A percentile compares a stretch with the other conserved stretches of the same genome.
These are phyloP conservation scores for Echinarachnius parma DNA, from an alignment of 53 echinoderm and acorn worm genomes.

Conservation along the genomic window DNA sequence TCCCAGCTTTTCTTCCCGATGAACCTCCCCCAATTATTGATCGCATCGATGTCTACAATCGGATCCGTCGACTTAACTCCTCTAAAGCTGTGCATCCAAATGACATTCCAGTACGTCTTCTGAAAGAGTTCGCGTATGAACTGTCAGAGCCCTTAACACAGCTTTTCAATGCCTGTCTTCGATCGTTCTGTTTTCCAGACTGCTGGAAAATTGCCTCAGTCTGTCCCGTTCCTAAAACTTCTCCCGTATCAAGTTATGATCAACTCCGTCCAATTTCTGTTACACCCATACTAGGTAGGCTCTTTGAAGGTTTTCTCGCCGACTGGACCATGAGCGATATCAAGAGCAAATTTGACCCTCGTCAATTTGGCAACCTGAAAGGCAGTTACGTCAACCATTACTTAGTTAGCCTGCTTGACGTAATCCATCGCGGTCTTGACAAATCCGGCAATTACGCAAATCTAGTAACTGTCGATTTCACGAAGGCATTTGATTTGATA, in stretches of 20 bases:
- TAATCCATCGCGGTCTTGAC: slow-evolving; percentile 28
- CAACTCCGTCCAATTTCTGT: slow-evolving; percentile 31
- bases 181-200: slow-evolving; percentile 21
- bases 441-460: background rate
- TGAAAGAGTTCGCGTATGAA: background rate
- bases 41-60: slow-evolving; percentile 8
- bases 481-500: too few species aligned
- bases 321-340: slow-evolving; percentile 33
- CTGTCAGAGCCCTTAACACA: slow-evolving; percentile 17
- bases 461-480: background rate
- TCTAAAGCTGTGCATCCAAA: slow-evolving; percentile 43
- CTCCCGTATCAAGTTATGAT: background rate
- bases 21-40: slow-evolving; percentile 33
- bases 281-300: slow-evolving; percentile 4
- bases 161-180: slow-evolving; percentile 48
- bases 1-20: slow-evolving; percentile 36
- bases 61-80: slow-evolving; percentile 13
- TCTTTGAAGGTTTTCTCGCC: slow-evolving; percentile 40
- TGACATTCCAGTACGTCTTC: slow-evolving; percentile 27
- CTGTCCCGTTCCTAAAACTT: slow-evolving; percentile 39
- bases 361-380: slow-evolving; percentile 27
- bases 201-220: slow-evolving; percentile 39
- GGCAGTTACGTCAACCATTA: slow-evolving; percentile 36
- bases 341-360: slow-evolving; percentile 8
- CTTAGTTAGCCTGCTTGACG: slow-evolving; percentile 34